phyloP scores from a whole-genome alignment of 2,113 vertebrate species.

The Chaenogobius annularis region DNA sequence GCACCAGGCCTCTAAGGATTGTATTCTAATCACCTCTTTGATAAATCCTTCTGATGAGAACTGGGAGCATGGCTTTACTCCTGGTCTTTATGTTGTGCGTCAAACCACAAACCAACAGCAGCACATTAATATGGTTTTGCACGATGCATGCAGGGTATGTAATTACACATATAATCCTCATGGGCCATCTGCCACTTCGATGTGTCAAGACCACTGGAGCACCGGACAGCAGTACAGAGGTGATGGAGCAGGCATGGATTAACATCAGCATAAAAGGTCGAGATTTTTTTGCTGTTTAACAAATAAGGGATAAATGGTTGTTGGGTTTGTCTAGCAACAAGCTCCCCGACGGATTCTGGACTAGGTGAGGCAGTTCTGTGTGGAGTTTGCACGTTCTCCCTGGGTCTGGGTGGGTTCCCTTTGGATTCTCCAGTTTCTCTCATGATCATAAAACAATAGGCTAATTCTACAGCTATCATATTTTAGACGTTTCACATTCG shows the following conservation, averaged over 20 bases:
- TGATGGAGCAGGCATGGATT: not conserved
- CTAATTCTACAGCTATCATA: too few relatives aligned
- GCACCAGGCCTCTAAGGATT: conserved; percentile 15
- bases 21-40: conserved; percentile 25
- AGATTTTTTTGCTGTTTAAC: not conserved
- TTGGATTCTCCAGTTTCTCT: not conserved
- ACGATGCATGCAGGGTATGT: not conserved
- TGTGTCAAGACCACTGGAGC: conserved; percentile 11
- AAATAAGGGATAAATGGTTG: not conserved
- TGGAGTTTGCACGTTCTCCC: not conserved
- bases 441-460: too few relatives aligned
- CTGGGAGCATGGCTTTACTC: conserved; percentile 18
- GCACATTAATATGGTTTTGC: conserved; percentile 8
- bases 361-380: too few relatives aligned
- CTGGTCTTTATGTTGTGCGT: conserved; percentile 12
- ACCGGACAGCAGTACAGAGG: not conserved
- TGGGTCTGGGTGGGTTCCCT: not conserved
- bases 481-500: too few relatives aligned
- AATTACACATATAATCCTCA: conserved; percentile 45
- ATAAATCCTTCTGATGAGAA: conserved; percentile 35
- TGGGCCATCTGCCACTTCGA: conserved; percentile 34
- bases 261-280: not conserved
- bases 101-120: conserved; percentile 25
- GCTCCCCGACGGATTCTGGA: too few relatives aligned
- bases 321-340: not conserved